Evolutionary conservation across 1,140 invertebrate species (phyloP).

Genomic region (Orchesella cincta): DNA sequence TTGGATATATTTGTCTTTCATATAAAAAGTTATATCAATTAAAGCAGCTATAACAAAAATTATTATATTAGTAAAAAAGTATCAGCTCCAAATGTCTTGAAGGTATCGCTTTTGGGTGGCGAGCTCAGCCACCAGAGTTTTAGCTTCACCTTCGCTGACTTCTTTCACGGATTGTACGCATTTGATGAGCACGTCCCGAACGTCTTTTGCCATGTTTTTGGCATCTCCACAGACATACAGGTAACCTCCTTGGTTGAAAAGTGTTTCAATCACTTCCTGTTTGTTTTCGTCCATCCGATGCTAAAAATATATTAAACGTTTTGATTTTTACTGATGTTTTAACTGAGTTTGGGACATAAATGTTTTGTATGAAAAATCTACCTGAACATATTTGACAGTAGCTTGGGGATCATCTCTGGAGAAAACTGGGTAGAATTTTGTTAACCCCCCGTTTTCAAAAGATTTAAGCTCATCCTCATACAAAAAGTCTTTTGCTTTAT

Average conservation of each 20-base stretch:
- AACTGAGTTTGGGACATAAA: neutral
- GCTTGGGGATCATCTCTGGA: slow-evolving; percentile 63
- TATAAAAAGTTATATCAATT: too few species aligned
- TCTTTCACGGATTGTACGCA: slow-evolving; percentile 59
- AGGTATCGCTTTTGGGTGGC: slow-evolving; percentile 42
- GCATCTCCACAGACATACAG: slow-evolving; percentile 80
- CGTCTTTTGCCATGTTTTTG: slow-evolving; percentile 70
- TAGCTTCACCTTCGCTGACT: slow-evolving; percentile 39
- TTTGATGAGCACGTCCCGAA: slow-evolving; percentile 63
- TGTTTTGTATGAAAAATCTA: too few species aligned
- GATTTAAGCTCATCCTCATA: slow-evolving; percentile 62
- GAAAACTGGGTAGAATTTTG: slow-evolving; percentile 65
- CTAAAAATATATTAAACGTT: slow-evolving; percentile 29
- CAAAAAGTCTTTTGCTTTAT: slow-evolving; percentile 66
- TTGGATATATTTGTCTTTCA: too few species aligned
- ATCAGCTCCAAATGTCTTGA: slow-evolving; percentile 48
- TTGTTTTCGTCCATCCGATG: slow-evolving; percentile 63
- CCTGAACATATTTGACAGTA: slow-evolving; percentile 62
- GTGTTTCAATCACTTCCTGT: slow-evolving; percentile 61
- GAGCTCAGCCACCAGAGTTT: slow-evolving; percentile 28
- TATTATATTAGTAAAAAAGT: too few species aligned
- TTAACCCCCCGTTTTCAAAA: slow-evolving; percentile 60
- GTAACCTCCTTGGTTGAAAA: slow-evolving; percentile 61
- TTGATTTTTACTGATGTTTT: neutral
- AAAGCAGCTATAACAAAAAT: neutral